Conservation (phyloP, 2,888 invertebrate species). For the Oscheius myriophilus region DNA sequence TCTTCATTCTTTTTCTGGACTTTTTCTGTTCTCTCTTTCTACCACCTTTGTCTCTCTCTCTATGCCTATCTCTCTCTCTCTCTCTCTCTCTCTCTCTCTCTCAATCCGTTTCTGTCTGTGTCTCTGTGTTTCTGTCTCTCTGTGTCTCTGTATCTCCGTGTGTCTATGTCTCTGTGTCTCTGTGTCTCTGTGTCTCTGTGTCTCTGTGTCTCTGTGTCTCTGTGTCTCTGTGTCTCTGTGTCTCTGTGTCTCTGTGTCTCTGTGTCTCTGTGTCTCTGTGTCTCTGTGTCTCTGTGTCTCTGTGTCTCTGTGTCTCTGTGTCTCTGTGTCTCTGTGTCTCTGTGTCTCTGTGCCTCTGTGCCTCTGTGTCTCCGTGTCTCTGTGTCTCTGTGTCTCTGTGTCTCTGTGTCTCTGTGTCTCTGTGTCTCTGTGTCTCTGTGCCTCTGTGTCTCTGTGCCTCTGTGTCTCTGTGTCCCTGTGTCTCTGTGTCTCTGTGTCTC, state of each 20-base stretch:
- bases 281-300: too few relatives aligned
- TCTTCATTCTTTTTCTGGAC: slow-evolving; percentile 30
- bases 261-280: neutral
- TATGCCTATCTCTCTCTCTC: neutral
- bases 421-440: too few relatives aligned
- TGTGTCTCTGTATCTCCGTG: too few relatives aligned
- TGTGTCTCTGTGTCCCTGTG: neutral
- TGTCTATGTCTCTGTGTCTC: neutral
- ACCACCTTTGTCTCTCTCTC: neutral
- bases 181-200: slow-evolving; percentile 16
- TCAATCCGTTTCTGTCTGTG: too few relatives aligned
- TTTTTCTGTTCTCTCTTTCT: slow-evolving; percentile 15
- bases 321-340: too few relatives aligned
- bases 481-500: neutral
- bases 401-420: too few relatives aligned
- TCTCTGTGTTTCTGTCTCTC: too few relatives aligned
- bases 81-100: neutral
- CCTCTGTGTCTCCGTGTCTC: too few relatives aligned
- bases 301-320: too few relatives aligned
- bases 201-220: slow-evolving; percentile 33
- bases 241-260: neutral
- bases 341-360: too few relatives aligned
- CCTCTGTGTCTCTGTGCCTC: too few relatives aligned
- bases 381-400: too few relatives aligned
- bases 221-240: neutral